Evolutionary conservation across 1,140 invertebrate species (phyloP).

Genomic region (Gyrodactylus bullatarudis): DNA sequence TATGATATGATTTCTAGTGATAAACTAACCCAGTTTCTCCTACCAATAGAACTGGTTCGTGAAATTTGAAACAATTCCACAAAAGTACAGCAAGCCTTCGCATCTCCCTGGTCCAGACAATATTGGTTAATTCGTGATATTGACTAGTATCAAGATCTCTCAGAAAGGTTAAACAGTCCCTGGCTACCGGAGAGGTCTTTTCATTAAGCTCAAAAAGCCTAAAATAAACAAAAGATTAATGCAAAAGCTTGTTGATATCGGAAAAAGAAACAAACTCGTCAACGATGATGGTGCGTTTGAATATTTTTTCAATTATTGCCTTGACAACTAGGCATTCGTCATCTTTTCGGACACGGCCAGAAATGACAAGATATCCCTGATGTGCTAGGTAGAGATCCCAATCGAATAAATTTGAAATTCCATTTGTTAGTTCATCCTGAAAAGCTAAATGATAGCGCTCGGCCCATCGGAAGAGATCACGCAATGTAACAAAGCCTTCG

Average conservation of each 20-base stretch:
- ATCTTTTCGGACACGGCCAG: slow-evolving; percentile 49
- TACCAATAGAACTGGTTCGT: slow-evolving; percentile 70
- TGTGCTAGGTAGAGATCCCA: slow-evolving; percentile 89
- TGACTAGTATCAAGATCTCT: neutral
- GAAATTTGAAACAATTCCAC: slow-evolving; percentile 45
- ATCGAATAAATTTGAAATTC: slow-evolving; percentile 33
- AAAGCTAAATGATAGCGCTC: slow-evolving; percentile 35
- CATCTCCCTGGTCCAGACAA: slow-evolving; percentile 75
- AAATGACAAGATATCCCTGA: slow-evolving; percentile 64
- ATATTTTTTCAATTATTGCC: slow-evolving; percentile 42
- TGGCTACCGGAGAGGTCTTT: slow-evolving; percentile 32
- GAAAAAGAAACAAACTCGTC: slow-evolving; percentile 11
- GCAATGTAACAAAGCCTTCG: slow-evolving; percentile 61
- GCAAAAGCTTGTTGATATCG: too few species aligned
- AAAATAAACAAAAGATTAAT: neutral
- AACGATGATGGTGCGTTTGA: slow-evolving; percentile 29
- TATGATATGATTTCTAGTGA: too few species aligned
- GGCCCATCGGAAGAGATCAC: slow-evolving; percentile 88
- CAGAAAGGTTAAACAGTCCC: neutral
- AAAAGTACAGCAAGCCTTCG: slow-evolving; percentile 57
- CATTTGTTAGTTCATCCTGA: slow-evolving; percentile 7
- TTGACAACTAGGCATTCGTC: slow-evolving; percentile 37
- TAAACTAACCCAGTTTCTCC: slow-evolving; percentile 46
- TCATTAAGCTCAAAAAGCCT: slow-evolving; percentile 39
- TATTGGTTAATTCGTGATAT: slow-evolving; percentile 18